phyloP scores from a whole-genome alignment of 2,113 vertebrate genomes.

The Xenopus borealis region DNA sequence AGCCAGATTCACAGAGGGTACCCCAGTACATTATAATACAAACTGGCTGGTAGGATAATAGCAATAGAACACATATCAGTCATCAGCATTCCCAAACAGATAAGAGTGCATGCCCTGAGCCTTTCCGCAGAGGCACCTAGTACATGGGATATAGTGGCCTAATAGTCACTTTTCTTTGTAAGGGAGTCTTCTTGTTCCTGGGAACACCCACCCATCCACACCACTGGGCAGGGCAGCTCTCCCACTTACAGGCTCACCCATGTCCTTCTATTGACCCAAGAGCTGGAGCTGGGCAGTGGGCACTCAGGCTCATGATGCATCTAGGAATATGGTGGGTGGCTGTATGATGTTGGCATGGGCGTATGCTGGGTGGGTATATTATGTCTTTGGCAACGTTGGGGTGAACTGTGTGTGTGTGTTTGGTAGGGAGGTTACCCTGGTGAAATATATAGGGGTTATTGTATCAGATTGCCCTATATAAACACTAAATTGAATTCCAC shows the following conservation, averaged over 20 bases:
- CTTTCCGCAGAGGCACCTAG: neutral
- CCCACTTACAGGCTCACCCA: neutral
- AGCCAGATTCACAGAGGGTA: neutral
- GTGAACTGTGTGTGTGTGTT: too few species aligned
- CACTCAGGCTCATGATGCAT: too few species aligned
- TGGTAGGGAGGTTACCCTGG: too few species aligned
- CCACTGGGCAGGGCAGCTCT: conserved; percentile 1
- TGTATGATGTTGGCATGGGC: too few species aligned
- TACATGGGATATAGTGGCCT: neutral
- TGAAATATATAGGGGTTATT: too few species aligned
- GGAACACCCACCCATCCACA: conserved; percentile 14
- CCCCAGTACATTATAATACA: conserved; percentile 6
- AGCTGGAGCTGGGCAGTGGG: too few species aligned
- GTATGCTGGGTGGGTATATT: too few species aligned
- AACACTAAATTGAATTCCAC: neutral
- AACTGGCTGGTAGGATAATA: neutral
- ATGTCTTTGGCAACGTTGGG: too few species aligned
- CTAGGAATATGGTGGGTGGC: too few species aligned
- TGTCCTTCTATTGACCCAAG: neutral
- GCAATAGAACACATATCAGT: conserved; percentile 8
- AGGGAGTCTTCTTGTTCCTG: conserved; percentile 12
- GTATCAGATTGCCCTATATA: too few species aligned
- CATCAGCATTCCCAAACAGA: conserved; percentile 31
- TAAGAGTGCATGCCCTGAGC: neutral
- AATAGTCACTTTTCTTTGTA: conserved; percentile 5